Evolutionary conservation across 1,140 invertebrate species (phyloP).

Genomic region (Bombus terrestris): DNA sequence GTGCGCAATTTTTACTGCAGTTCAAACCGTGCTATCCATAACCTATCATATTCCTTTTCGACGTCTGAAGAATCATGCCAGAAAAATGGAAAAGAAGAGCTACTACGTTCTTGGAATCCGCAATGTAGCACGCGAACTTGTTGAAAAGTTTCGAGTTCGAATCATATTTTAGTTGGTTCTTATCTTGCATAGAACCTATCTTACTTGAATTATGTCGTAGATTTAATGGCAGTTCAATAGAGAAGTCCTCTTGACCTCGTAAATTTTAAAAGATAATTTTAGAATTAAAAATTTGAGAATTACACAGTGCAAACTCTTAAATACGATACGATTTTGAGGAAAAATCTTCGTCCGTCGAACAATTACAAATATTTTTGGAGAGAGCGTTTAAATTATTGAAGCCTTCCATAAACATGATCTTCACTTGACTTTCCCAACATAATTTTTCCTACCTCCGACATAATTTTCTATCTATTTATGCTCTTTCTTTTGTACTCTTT

Average conservation of each 20-base stretch:
- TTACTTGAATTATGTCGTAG: not conserved
- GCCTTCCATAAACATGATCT: not conserved
- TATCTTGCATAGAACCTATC: not conserved
- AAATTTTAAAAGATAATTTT: not conserved
- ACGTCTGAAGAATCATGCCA: slow-evolving; percentile 15
- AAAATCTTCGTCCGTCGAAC: not conserved
- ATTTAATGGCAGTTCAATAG: not conserved
- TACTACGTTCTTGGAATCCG: not conserved
- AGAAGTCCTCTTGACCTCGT: not conserved
- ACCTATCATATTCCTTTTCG: slow-evolving; percentile 18
- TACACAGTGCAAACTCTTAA: too few species aligned
- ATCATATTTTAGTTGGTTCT: not conserved
- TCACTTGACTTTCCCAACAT: not conserved
- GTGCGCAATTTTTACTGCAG: slow-evolving; percentile 33
- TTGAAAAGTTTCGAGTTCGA: too few species aligned
- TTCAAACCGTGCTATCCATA: slow-evolving; percentile 1
- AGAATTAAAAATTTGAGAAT: too few species aligned
- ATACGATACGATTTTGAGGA: not conserved
- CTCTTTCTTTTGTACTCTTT: not conserved
- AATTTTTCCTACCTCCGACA: not conserved
- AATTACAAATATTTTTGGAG: not conserved
- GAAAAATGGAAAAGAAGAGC: slow-evolving; percentile 5
- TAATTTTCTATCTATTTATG: not conserved
- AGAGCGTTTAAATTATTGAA: not conserved
- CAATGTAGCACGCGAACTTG: not conserved